Base-by-base conservation (phyloP, 2,797 vertebrate genomes). In the Acrocephalus scirpaceus region DNA sequence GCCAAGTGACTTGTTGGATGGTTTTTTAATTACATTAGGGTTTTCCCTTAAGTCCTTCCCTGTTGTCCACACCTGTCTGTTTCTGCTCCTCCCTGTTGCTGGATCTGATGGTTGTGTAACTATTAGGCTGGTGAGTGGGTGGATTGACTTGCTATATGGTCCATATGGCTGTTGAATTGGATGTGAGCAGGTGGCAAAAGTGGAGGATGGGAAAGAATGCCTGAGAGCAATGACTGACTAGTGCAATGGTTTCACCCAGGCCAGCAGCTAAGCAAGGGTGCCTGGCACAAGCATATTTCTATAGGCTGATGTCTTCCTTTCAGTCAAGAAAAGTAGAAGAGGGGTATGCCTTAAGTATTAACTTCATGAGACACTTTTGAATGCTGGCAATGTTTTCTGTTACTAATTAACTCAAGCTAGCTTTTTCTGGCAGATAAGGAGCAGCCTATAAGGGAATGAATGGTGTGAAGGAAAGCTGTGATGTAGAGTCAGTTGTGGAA, bases 101-200 rank as follows among this genome's bases (percentile, higher is more conserved):
- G 38, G 14, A 40, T 71, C 25, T 36, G 65, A 53, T 2, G 4
- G 16, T 60, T 60, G 7, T 20, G 23, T 69, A 42, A 38, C n/a
- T 67, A 0, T 50, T 60, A 12, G 14, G 8, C 45, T 4, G 3
- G 10, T 60, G 21, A 16, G 13, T 47, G 25, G 13, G 3, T 85
- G 50, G 13, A 15, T 32, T 72, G 54, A n/a, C n/a, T 71, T 64
- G 27, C 34, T 2, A 0, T 58, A 7, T 81, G 36, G 36, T 38
- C 47, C 4, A 0, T 50, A 9, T 27, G 56, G 56, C 21, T 1
- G 0, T 30, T 79, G 64, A 65, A 22, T 27, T 1, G 2, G 25
- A 38, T 51, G 5, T 66, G 29, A 57, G 29, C 19, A 44, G 23
- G 25, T 58, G 16, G 25, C n/a, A n/a, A 4, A 44, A 57, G 29